Conservation (phyloP, 2,888 invertebrate species). For the Drosophila rubida region DNA sequence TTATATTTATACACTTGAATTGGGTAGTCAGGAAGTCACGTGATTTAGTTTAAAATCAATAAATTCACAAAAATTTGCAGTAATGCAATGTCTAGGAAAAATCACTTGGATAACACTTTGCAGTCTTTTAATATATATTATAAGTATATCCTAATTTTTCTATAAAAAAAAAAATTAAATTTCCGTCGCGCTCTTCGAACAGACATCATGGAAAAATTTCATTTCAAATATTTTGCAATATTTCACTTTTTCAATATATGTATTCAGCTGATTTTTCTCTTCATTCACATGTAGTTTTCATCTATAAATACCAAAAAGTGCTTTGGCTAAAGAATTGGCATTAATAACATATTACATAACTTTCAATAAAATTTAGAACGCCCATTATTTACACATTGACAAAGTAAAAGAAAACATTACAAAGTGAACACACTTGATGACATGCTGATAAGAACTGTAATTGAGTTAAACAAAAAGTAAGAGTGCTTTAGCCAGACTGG, state of each 20-base stretch:
- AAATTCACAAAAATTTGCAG: background rate
- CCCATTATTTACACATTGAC: background rate
- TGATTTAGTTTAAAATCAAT: background rate
- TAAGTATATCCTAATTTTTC: too few relatives aligned
- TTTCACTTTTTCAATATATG: background rate
- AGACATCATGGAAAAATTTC: background rate
- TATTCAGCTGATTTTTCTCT: background rate
- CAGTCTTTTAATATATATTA: background rate
- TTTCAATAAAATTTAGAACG: background rate
- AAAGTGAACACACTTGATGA: slow-evolving; percentile 2
- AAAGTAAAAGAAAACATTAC: background rate
- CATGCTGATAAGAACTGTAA: background rate
- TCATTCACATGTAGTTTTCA: background rate
- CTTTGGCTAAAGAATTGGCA: background rate
- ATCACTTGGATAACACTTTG: background rate
- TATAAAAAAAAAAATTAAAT: too few relatives aligned
- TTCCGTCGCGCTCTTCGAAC: too few relatives aligned
- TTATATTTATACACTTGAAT: background rate
- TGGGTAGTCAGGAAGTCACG: background rate
- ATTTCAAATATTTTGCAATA: background rate
- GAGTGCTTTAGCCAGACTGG: background rate
- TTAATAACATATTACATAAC: background rate
- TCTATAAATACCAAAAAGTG: background rate
- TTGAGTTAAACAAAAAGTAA: slow-evolving; percentile 1
- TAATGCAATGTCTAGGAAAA: background rate